Evolutionary conservation across 2,113 vertebrate species (phyloP), one percentile per base, ranked within the genome.

Genomic region (Alethe castanea): DNA sequence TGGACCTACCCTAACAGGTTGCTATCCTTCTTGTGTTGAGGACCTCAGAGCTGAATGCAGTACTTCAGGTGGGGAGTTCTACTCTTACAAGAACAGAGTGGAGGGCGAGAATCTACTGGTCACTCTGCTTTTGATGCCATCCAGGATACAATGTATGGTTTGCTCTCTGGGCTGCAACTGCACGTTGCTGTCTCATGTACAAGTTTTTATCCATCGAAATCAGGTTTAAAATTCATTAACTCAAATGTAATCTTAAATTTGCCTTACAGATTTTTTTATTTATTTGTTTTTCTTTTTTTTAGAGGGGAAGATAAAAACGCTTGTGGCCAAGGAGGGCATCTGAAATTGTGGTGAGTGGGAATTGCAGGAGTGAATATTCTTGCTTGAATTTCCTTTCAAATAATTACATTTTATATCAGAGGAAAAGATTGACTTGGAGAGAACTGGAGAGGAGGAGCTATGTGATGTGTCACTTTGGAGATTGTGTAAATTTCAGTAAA

Each of bases 101-200:
- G 28, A 65, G 19, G 4, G 8, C 0, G 0, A 65, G 23, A 66
- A 38, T 56, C 29, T 89, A 9, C 24, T 81, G 33, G 3, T 5
- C 33, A 22, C 0, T 0, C 19, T 77, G 18, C 20, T 60, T 71
- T 45, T 31, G 50, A 24, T 61, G 16, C 25, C 67, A 22, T 25
- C 20, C 16, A 47, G 20, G 15, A 14, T 14, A 26, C 0, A 1
- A 3, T 36, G 19, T 19, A 18, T 0, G 0, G 2, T 14, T 40
- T 7, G 15, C 8, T 40, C n/a, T 80, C 33, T 65, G 35, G 40
- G 35, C 25, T 60, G 28, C 20, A 19, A 40, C 10, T 7, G 3
- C 33, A 52, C 6, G 9, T 19, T 54, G 8, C 25, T 11, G 5
- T 18, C 16, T 70, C 25, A 24, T 29, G 19, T 40, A 9, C 25